phyloP scores from a whole-genome alignment of 2,888 invertebrate genomes.

The Pherbina coryleti region DNA sequence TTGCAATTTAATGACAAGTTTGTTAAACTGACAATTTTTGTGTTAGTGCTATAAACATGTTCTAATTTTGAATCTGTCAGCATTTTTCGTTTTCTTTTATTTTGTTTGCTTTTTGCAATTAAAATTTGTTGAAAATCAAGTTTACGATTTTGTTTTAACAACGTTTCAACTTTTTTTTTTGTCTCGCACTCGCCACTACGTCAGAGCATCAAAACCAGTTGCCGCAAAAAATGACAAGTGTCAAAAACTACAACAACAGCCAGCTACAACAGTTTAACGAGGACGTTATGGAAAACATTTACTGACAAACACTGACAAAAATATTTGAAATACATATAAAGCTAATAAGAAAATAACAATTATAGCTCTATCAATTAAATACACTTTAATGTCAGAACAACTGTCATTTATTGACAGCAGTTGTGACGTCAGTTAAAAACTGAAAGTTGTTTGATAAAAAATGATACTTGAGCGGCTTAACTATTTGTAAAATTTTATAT shows the following conservation, averaged over 20 bases:
- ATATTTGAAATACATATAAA: not conserved
- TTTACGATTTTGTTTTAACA: not conserved
- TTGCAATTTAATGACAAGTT: too few relatives aligned
- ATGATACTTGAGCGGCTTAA: not conserved
- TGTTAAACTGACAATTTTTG: too few relatives aligned
- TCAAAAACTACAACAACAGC: conserved; percentile 1
- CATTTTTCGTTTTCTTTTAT: too few relatives aligned
- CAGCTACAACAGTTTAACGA: not conserved
- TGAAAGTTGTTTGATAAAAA: conserved; percentile 34
- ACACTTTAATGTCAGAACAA: conserved; percentile 9
- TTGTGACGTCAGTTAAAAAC: conserved; percentile 33
- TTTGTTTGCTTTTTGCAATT: too few relatives aligned
- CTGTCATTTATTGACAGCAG: conserved; percentile 17
- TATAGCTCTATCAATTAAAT: not conserved
- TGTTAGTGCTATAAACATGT: too few relatives aligned
- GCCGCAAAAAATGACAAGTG: conserved; percentile 9
- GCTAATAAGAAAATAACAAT: not conserved
- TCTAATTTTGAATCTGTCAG: too few relatives aligned
- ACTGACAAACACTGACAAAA: not conserved
- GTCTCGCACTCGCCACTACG: not conserved
- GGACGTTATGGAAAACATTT: not conserved
- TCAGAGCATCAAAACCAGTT: conserved; percentile 22
- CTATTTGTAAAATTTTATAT: too few relatives aligned
- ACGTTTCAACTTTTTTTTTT: not conserved
- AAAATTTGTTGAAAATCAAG: too few relatives aligned